Evolutionary conservation across 2,113 vertebrate genomes (phyloP).

Genomic region (Trogon surrucura): DNA sequence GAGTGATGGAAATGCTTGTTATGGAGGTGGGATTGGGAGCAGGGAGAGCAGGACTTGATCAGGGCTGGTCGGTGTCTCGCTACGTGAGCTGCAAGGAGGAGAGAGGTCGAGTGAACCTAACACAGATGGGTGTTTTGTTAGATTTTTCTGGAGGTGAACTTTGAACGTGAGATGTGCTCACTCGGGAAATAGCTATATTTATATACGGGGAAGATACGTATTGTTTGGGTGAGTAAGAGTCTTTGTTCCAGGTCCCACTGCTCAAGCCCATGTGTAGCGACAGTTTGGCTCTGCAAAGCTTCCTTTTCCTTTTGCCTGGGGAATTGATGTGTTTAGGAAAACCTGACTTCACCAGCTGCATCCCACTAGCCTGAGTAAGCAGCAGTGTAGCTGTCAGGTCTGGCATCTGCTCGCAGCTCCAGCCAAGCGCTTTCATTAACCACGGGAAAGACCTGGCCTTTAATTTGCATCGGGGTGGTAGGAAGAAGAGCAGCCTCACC

Average conservation of each 20-base stretch:
- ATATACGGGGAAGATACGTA: neutral
- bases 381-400: neutral
- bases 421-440: neutral
- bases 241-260: neutral
- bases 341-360: neutral
- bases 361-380: neutral
- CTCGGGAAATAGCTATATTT: neutral
- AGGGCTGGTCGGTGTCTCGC: neutral
- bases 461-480: neutral
- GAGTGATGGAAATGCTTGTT: neutral
- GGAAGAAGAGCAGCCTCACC: neutral
- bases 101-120: neutral
- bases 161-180: constrained; percentile 14
- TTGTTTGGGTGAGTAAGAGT: constrained; percentile 30
- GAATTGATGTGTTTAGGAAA: neutral
- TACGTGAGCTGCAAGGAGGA: neutral
- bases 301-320: constrained; percentile 45
- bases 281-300: constrained; percentile 24
- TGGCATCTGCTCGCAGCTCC: accelerated
- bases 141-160: constrained; percentile 31
- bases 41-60: neutral
- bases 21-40: neutral
- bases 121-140: neutral
- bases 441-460: neutral
- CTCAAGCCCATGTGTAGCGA: neutral